These are phyloP conservation scores for Panopea generosa DNA, from an alignment of 2,888 invertebrate genomes.

Conservation along the genomic window DNA sequence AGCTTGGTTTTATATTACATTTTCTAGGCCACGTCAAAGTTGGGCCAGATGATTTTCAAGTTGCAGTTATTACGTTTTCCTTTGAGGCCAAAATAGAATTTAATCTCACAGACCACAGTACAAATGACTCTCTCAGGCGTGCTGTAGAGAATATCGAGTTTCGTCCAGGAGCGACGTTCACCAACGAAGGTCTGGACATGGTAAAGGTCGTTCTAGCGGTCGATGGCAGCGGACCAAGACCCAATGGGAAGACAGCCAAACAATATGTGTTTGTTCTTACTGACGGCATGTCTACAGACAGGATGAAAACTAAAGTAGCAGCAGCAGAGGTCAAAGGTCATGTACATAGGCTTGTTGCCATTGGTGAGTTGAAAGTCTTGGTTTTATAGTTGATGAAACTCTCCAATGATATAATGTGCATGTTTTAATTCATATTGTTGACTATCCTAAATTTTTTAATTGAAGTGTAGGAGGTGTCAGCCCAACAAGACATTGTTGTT, in stretches of 20 bases:
- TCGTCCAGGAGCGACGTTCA: conserved; percentile 18
- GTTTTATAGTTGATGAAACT: neutral
- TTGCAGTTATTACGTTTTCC: conserved; percentile 31
- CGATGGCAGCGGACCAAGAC: conserved; percentile 5
- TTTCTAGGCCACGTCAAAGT: conserved; percentile 16
- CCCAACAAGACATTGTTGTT: too few relatives aligned
- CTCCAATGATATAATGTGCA: neutral
- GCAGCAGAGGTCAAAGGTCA: conserved; percentile 4
- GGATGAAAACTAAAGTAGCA: conserved; percentile 13
- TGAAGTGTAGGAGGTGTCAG: too few relatives aligned
- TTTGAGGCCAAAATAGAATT: conserved; percentile 19
- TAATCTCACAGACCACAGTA: conserved; percentile 10
- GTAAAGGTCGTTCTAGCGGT: neutral
- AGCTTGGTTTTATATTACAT: conserved; percentile 25
- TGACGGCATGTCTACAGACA: conserved; percentile 38
- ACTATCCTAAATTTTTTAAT: too few relatives aligned
- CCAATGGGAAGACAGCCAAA: conserved; percentile 19
- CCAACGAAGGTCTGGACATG: conserved; percentile 15
- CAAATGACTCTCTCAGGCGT: conserved; percentile 8
- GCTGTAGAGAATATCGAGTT: conserved; percentile 13
- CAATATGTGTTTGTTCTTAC: conserved; percentile 26
- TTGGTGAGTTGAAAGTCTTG: too few relatives aligned
- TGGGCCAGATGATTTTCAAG: conserved; percentile 20
- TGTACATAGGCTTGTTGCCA: conserved; percentile 17
- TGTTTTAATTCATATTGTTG: too few relatives aligned